Evolutionary conservation across 2,888 invertebrate species (phyloP), one percentile per base, ranked within the genome.

Genomic region (Drosophila longiperda): DNA sequence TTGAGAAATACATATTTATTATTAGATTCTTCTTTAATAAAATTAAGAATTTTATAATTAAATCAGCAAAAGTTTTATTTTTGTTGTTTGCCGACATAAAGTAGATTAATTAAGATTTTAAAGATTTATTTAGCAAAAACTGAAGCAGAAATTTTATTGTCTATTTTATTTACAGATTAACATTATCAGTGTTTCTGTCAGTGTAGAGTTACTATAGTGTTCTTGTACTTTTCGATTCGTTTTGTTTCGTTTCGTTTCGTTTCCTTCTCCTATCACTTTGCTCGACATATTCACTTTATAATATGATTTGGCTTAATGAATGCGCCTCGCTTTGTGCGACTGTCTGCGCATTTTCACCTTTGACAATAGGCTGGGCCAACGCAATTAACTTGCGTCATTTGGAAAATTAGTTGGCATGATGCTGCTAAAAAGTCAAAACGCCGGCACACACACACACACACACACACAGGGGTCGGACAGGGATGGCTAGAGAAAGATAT

Each of bases 381-480:
- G 74, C 87, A 86, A 86, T 80, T 86, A 80, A 83, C 81, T 88
- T 90, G 77, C 88, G 89, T 90, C 83, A 88, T 90, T 80, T 79
- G 77, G 79, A 80, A 90, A 90, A 83, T 89, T 90, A 87, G 78
- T 80, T 80, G 85, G 77, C 87, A 90, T 90, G 87, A 89, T 89
- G 81, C 73, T 83, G 89, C 87, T 80, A 70, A 90, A 89, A 83
- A 55, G 38, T 7, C 23, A 62, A 26, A 60, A 48, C 3, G 58
- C 53, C 49, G 42, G 59, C 29, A 23, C n/a, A 11, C 12, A 38
- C 62, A 48, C n/a, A 29, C 20, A 38, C 40, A 29, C 34, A 23
- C 6, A 48, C 34, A 45, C 52, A 12, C 26, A 32, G 36, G 48
- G 8, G 45, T 8, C 4, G 15, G 55, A 36, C 54, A 54, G 20